Conservation (phyloP, 2,113 vertebrate genomes). For the Hylia prasina region DNA sequence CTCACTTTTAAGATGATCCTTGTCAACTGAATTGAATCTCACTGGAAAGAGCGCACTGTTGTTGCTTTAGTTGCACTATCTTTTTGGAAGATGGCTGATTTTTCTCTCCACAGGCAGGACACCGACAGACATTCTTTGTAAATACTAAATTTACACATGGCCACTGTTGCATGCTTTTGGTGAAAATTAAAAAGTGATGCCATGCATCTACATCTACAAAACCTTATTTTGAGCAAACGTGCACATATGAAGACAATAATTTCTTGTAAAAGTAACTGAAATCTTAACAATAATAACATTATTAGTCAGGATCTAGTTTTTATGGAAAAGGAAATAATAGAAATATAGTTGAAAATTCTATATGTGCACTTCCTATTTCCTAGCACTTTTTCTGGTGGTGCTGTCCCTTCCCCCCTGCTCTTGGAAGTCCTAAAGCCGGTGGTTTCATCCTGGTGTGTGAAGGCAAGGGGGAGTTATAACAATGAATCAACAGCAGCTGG, state of each 20-base stretch:
- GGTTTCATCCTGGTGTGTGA: not conserved
- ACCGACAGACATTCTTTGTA: not conserved
- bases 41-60: not conserved
- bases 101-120: not conserved
- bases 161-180: not conserved
- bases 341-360: not conserved
- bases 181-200: not conserved
- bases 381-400: not conserved
- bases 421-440: not conserved
- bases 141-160: not conserved
- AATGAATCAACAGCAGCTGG: not conserved
- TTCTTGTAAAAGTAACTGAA: not conserved
- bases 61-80: not conserved
- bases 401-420: rapidly evolving
- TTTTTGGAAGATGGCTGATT: not conserved
- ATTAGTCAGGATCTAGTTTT: not conserved
- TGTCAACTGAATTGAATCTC: not conserved
- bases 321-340: not conserved
- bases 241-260: not conserved
- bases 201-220: not conserved
- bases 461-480: rapidly evolving
- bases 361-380: not conserved
- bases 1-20: not conserved
- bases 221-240: not conserved
- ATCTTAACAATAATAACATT: not conserved